Percentiles rank a stretch among this genome's conserved stretches.
phyloP scores from a whole-genome alignment of 2,797 vertebrate species.

The Scarus forsteni region DNA sequence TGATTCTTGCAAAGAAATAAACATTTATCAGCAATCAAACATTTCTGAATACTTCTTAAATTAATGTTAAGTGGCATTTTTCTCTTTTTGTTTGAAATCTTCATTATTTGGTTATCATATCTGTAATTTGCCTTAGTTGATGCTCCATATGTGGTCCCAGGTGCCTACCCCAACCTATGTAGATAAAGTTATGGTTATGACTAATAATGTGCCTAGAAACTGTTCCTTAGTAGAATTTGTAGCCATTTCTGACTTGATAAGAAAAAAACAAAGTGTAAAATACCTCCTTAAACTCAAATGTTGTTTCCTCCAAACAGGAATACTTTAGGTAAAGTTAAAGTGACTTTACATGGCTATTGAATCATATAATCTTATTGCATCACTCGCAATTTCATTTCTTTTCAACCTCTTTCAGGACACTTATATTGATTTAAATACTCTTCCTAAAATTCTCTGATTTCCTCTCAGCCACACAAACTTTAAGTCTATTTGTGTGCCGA shows the following conservation, averaged over 20 bases:
- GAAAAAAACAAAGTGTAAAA: not conserved
- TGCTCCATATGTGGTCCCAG: too few species aligned
- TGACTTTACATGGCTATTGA: not conserved
- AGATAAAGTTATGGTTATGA: not conserved
- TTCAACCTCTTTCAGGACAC: constrained; percentile 1
- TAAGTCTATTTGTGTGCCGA: constrained; percentile 39
- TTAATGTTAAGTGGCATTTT: too few species aligned
- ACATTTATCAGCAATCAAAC: too few species aligned
- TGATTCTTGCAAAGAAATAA: too few species aligned
- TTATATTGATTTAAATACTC: not conserved
- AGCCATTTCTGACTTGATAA: not conserved
- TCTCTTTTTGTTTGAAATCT: too few species aligned
- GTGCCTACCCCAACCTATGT: too few species aligned
- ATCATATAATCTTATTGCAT: constrained; percentile 13
- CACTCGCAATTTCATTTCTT: not conserved
- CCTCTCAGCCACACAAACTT: constrained; percentile 3
- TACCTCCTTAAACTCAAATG: not conserved
- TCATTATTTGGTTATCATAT: too few species aligned
- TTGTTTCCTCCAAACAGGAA: not conserved
- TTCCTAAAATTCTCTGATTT: not conserved
- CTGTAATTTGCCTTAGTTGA: too few species aligned
- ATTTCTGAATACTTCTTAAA: too few species aligned
- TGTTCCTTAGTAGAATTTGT: not conserved
- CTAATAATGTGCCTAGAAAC: not conserved
- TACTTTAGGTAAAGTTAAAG: not conserved